Evolutionary conservation across 2,797 vertebrate genomes (phyloP), one percentile per base, ranked within the genome.

Genomic region (Crocodylus rhombifer): DNA sequence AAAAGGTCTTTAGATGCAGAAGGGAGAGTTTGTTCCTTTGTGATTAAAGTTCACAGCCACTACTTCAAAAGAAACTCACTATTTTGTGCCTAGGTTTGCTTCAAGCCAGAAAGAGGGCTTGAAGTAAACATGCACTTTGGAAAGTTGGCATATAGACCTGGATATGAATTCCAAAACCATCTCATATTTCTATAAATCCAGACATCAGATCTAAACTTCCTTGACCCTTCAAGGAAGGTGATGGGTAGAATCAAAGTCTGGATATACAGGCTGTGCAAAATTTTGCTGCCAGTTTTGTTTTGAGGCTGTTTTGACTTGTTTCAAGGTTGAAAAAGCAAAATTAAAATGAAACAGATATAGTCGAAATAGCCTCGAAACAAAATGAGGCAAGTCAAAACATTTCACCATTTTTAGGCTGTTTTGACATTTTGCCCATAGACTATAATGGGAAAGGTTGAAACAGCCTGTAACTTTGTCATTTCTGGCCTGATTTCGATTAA

Each of bases 161-260:
- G 23, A 57, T 7, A 4, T 15, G 1, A 83, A 15, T n/a, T 14
- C 0, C 30, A 64, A 3, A 80, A 18, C 4, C 62, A 16, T 57
- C 7, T 8, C 8, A 33, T 74, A 25, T 75, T 3, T 83, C 18
- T 51, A 18, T 26, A 15, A 10, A 62, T 51, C 12, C 23, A n/a
- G 20, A 74, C 71, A 11, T 67, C 77, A 80, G 6, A 42, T 4
- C 9, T 71, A 21, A 80, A 30, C 11, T 77, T 63, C 61, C 33
- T 76, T 64, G 20, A 26, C 26, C 12, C 64, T 23, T 33, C 14
- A 56, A 84, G 5, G 33, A 6, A 86, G 10, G 55, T 14, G 13
- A 67, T 6, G 58, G 78, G 30, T 0, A 5, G 90, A 13, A 14
- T 20, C 69, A 23, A 88, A 89, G 84, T 17, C 12, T 5, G 0